Evolutionary conservation across 2,113 vertebrate species (phyloP).

Genomic region (Pseudopodoces humilis): DNA sequence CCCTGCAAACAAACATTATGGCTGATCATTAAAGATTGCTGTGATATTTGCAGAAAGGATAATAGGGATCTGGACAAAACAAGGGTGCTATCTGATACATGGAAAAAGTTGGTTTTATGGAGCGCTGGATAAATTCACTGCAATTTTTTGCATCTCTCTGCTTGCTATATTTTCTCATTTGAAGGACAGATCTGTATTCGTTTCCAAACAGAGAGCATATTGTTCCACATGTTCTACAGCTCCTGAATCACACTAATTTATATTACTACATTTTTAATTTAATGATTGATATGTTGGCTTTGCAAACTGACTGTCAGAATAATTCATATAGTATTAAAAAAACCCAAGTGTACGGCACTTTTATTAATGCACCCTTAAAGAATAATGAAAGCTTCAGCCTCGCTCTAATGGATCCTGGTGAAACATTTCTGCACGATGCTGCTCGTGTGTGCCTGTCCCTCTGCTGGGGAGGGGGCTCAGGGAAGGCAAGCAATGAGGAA

Average conservation of each 20-base stretch:
- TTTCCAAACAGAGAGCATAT: slow-evolving; percentile 33
- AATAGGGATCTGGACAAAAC: not conserved
- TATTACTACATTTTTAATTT: slow-evolving; percentile 71
- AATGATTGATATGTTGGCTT: slow-evolving; percentile 71
- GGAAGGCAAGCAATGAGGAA: not conserved
- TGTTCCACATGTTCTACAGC: slow-evolving; percentile 49
- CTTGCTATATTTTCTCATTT: slow-evolving; percentile 24
- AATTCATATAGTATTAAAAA: slow-evolving; percentile 71
- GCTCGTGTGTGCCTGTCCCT: slow-evolving; percentile 20
- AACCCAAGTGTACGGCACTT: slow-evolving; percentile 55
- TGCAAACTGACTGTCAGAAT: slow-evolving; percentile 71
- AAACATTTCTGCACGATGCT: slow-evolving; percentile 49
- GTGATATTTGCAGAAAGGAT: not conserved
- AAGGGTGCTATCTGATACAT: not conserved
- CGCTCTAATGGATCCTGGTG: slow-evolving; percentile 61
- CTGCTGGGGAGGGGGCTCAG: slow-evolving; percentile 2
- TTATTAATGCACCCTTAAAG: slow-evolving; percentile 74
- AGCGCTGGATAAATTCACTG: not conserved
- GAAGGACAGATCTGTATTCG: not conserved
- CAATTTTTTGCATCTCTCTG: not conserved
- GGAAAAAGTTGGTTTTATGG: not conserved
- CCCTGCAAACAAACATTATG: not conserved
- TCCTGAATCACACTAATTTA: slow-evolving; percentile 61
- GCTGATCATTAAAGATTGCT: not conserved
- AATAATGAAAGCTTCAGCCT: slow-evolving; percentile 70